Base-by-base conservation (phyloP, 2,797 vertebrate genomes). In the Characodon lateralis region DNA sequence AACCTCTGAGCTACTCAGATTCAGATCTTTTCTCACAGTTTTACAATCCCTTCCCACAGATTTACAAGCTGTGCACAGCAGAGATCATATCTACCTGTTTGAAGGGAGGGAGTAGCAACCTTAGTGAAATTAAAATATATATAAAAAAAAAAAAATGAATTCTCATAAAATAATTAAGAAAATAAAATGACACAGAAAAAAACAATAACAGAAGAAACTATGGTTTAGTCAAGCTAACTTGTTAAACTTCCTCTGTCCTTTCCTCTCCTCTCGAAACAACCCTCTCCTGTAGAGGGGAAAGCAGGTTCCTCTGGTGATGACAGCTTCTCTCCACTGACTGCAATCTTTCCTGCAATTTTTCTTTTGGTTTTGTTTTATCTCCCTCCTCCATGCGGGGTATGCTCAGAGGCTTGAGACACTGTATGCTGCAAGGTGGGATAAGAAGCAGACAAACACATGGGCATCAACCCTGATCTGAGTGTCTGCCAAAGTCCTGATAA, bases 401-500 rank as follows among this genome's bases (percentile, higher is more conserved):
- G 85, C 84, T 90, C 85, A 88, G 81, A 88, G 89, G 89, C 89
- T 91, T 7, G 76, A 87, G 93, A 89, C 83, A 39, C 85, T 78
- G 74, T 73, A 78, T 85, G 84, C 88, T 86, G 88, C 16, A 51
- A 92, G 89, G 89, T 86, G 89, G 92, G 91, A 95, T 94, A 92
- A 94, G 93, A 86, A 88, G 87, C 91, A 93, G 91, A 94, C 94
- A 95, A 95, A 95, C 91, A 94, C 86, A 86, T 73, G 83, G 88
- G 84, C 91, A 91, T 92, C 91, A 93, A 91, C 92, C 85, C 82
- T 70, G 92, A 91, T 92, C 94, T 89, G 77, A 90, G 87, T 87
- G 93, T 92, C 95, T 96, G 93, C 89, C 89, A 84, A 84, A 84
- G 89, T 79, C 86, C 94, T 93, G 95, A 95, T 95, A 95, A 95